Conservation (phyloP, 2,113 vertebrate genomes). For the Epinephelus moara region DNA sequence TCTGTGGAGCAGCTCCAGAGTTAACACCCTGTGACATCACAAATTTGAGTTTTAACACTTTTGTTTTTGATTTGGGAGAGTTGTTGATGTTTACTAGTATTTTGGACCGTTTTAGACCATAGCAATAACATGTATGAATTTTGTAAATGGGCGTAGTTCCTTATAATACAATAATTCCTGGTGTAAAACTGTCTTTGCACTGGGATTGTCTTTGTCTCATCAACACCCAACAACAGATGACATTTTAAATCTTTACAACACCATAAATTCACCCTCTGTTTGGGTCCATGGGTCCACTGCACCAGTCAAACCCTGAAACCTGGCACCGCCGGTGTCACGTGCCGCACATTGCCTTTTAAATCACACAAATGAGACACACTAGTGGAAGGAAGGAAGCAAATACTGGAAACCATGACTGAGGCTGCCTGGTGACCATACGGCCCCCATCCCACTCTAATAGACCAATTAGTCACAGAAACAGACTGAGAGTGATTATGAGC, state of each 20-base stretch:
- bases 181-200: background rate
- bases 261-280: background rate
- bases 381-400: constrained; percentile 27
- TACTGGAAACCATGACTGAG: constrained; percentile 49
- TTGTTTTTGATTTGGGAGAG: too few species aligned
- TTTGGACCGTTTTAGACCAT: too few species aligned
- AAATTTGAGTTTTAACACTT: too few species aligned
- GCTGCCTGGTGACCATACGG: constrained; percentile 60
- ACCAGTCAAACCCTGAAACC: background rate
- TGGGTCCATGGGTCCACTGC: background rate
- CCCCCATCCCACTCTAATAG: constrained; percentile 62
- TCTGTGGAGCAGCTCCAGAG: too few species aligned
- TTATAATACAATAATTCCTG: background rate
- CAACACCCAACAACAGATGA: background rate
- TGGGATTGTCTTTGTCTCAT: background rate
- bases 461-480: constrained; percentile 73
- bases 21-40: too few species aligned
- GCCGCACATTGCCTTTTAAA: constrained; percentile 23
- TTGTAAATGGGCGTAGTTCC: too few species aligned
- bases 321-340: background rate
- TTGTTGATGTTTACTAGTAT: too few species aligned
- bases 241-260: background rate
- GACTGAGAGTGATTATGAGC: constrained; percentile 72
- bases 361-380: constrained; percentile 19
- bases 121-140: too few species aligned